Evolutionary conservation across 2,113 vertebrate genomes (phyloP).

Genomic region (Corythoichthys intestinalis): DNA sequence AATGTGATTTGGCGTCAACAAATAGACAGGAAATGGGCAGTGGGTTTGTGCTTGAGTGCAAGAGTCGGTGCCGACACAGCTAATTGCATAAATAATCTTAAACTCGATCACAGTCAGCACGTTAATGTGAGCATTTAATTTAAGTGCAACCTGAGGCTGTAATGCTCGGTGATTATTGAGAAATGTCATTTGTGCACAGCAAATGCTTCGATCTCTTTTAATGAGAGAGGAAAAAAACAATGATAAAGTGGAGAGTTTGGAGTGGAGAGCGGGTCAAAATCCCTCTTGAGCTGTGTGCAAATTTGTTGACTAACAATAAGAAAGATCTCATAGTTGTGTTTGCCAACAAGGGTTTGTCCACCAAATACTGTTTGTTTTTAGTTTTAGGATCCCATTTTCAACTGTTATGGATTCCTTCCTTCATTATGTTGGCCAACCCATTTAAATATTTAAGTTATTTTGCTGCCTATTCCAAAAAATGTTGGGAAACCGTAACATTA

Average conservation of each 20-base stretch:
- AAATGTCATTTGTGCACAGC: too few relatives aligned
- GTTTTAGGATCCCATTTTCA: too few relatives aligned
- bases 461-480: too few relatives aligned
- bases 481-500: too few relatives aligned
- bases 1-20: slow-evolving; percentile 27
- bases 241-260: not conserved
- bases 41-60: slow-evolving; percentile 14
- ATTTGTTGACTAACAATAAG: not conserved
- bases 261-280: not conserved
- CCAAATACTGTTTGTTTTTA: too few relatives aligned
- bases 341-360: not conserved
- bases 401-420: too few relatives aligned
- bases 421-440: too few relatives aligned
- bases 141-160: not conserved
- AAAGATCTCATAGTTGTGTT: not conserved
- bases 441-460: too few relatives aligned
- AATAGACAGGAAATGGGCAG: slow-evolving; percentile 28
- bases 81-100: slow-evolving; percentile 35
- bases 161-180: not conserved
- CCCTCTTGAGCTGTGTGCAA: not conserved
- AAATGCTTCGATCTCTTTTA: too few relatives aligned
- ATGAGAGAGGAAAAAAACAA: too few relatives aligned
- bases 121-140: not conserved
- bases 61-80: slow-evolving; percentile 30
- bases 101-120: slow-evolving; percentile 11